Evolutionary conservation across 2,888 invertebrate genomes (phyloP).

Genomic region (Helobdella robusta): DNA sequence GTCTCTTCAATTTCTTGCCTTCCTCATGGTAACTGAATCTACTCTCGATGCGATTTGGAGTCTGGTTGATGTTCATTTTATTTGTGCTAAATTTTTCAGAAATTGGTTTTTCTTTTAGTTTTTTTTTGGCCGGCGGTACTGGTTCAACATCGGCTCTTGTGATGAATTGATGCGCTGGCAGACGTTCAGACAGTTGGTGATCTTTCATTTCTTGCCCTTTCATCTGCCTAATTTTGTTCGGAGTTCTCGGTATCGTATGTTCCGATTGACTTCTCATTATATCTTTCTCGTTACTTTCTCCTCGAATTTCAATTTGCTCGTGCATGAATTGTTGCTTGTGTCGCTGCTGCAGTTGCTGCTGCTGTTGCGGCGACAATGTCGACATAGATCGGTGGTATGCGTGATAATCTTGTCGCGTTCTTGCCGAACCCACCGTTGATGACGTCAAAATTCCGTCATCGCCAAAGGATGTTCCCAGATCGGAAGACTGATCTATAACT

Average conservation of each 20-base stretch:
- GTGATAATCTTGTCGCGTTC: constrained; percentile 7
- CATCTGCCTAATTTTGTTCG: not conserved
- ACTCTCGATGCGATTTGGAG: not conserved
- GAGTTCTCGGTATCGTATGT: not conserved
- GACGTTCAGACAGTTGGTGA: not conserved
- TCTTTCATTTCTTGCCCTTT: not conserved
- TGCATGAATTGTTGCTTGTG: too few species aligned
- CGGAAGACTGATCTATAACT: constrained; percentile 20
- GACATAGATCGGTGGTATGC: constrained; percentile 1
- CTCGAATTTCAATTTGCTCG: too few species aligned
- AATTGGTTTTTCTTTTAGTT: too few species aligned
- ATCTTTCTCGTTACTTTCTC: too few species aligned
- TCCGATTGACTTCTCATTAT: too few species aligned
- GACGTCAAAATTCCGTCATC: constrained; percentile 15
- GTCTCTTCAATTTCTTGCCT: not conserved
- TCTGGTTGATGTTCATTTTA: too few species aligned
- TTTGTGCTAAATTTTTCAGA: too few species aligned
- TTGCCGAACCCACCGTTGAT: constrained; percentile 6
- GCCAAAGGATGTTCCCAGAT: constrained; percentile 4
- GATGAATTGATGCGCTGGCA: not conserved
- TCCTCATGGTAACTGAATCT: not conserved
- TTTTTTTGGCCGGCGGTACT: not conserved
- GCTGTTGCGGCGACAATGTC: too few species aligned
- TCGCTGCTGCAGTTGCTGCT: too few species aligned
- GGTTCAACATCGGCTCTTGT: not conserved